Evolutionary conservation across 2,888 invertebrate species (phyloP).

Genomic region (Pogonocherus hispidulus): DNA sequence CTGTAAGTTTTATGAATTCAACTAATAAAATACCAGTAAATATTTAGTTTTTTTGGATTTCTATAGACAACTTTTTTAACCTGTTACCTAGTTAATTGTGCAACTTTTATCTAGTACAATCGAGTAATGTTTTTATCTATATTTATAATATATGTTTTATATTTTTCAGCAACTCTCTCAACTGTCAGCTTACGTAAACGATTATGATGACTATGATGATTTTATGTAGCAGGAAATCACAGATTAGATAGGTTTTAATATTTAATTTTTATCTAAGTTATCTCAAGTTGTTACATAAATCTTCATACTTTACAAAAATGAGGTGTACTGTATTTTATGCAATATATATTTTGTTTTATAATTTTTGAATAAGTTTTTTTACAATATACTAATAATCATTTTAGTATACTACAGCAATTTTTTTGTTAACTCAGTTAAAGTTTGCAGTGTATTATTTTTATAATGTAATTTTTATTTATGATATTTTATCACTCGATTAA

Average conservation of each 20-base stretch:
- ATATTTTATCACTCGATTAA: background rate
- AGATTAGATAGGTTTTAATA: conserved; percentile 44
- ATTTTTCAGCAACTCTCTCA: conserved; percentile 71
- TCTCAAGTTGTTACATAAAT: conserved; percentile 40
- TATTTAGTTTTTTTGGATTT: no score
- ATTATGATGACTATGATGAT: conserved; percentile 74
- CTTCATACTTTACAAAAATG: conserved; percentile 28
- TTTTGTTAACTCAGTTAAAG: conserved; percentile 4
- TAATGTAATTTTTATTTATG: conserved; percentile 17
- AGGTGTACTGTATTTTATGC: conserved; percentile 41
- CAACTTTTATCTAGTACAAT: no score
- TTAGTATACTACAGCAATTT: conserved; percentile 2
- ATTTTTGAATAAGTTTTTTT: conserved; percentile 26
- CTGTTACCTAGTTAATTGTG: no score
- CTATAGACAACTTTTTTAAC: no score
- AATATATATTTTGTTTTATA: conserved; percentile 38
- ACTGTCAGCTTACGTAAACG: conserved; percentile 77
- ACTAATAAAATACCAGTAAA: no score
- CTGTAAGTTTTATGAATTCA: no score
- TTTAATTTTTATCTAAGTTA: conserved; percentile 44
- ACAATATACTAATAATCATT: conserved; percentile 20
- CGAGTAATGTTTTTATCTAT: no score
- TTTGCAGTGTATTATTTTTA: conserved; percentile 15
- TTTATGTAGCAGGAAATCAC: conserved; percentile 77
- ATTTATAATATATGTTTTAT: conserved; percentile 35